These are phyloP conservation scores for Brachyistius frenatus DNA, from an alignment of 2,113 vertebrate genomes.

Conservation along the genomic window DNA sequence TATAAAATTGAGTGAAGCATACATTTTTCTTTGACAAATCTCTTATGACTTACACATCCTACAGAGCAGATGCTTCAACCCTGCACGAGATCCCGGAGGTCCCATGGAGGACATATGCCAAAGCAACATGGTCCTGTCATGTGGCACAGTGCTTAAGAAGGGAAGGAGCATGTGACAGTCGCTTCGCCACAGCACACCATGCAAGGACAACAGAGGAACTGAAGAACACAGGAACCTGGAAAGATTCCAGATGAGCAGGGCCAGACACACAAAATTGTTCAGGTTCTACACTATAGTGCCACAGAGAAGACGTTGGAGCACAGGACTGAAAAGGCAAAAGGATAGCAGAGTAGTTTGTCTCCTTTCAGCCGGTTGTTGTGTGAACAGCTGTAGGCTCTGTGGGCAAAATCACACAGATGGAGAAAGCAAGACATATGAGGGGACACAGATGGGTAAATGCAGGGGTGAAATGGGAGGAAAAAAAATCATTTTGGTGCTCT, in stretches of 20 bases:
- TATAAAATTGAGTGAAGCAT: not conserved
- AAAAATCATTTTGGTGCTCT: not conserved
- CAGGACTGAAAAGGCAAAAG: slow-evolving; percentile 1
- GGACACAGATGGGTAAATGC: slow-evolving; percentile 32
- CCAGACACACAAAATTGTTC: slow-evolving; percentile 27
- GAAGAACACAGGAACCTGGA: slow-evolving; percentile 36
- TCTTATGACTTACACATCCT: slow-evolving; percentile 5
- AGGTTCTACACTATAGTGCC: slow-evolving; percentile 3
- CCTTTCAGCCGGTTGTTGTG: slow-evolving; percentile 41
- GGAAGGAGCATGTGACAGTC: slow-evolving; percentile 23
- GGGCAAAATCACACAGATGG: slow-evolving; percentile 1
- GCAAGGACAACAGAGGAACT: slow-evolving; percentile 43
- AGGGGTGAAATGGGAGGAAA: not conserved
- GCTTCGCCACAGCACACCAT: not conserved
- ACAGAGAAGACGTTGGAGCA: not conserved
- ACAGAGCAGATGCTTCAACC: slow-evolving; percentile 16
- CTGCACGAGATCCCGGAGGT: slow-evolving; percentile 33
- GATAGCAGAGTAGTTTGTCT: slow-evolving; percentile 18
- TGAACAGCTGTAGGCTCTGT: slow-evolving; percentile 38
- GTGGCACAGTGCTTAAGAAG: slow-evolving; percentile 41
- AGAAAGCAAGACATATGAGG: slow-evolving; percentile 17
- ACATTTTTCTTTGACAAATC: not conserved
- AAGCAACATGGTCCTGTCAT: slow-evolving; percentile 56
- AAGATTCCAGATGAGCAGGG: slow-evolving; percentile 15
- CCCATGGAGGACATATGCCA: slow-evolving; percentile 59